phyloP scores from a whole-genome alignment of 2,797 vertebrate genomes.

The Graptemys geographica region DNA sequence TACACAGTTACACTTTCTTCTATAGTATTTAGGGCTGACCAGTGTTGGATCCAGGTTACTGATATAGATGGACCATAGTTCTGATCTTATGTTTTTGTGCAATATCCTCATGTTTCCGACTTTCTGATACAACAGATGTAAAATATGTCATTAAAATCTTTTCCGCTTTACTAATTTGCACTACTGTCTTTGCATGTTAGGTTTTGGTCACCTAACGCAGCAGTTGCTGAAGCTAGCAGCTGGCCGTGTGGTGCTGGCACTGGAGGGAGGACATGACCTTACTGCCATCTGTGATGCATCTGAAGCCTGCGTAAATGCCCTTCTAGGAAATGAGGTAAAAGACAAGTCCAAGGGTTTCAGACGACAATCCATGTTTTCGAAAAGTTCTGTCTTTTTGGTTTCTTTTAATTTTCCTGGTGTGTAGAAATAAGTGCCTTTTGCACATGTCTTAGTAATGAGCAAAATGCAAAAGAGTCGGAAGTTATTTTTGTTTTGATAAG shows the following conservation, averaged over 20 bases:
- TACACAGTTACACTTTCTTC: neutral
- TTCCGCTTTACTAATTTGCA: slow-evolving; percentile 52
- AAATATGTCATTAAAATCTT: neutral
- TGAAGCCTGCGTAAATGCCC: slow-evolving; percentile 83
- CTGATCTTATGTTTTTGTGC: neutral
- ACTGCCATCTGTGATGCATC: slow-evolving; percentile 84
- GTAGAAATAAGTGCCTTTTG: neutral
- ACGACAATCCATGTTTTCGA: neutral
- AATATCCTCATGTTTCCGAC: neutral
- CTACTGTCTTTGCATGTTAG: slow-evolving; percentile 74
- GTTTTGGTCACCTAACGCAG: slow-evolving; percentile 84
- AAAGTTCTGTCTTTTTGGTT: neutral
- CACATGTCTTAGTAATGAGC: neutral
- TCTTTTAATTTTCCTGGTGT: neutral
- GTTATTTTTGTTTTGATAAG: neutral
- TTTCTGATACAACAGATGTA: slow-evolving; percentile 23
- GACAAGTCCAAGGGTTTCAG: neutral
- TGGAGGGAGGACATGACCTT: slow-evolving; percentile 85
- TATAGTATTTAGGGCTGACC: neutral
- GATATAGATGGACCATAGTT: neutral
- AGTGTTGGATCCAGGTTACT: slow-evolving; percentile 4
- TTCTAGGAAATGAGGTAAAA: slow-evolving; percentile 89
- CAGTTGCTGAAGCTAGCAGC: slow-evolving; percentile 82
- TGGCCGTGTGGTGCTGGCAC: slow-evolving; percentile 79
- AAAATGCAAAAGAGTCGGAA: neutral